These are phyloP conservation scores for Cerceris ruficornis DNA, from an alignment of 2,888 invertebrate species.

Conservation along the genomic window DNA sequence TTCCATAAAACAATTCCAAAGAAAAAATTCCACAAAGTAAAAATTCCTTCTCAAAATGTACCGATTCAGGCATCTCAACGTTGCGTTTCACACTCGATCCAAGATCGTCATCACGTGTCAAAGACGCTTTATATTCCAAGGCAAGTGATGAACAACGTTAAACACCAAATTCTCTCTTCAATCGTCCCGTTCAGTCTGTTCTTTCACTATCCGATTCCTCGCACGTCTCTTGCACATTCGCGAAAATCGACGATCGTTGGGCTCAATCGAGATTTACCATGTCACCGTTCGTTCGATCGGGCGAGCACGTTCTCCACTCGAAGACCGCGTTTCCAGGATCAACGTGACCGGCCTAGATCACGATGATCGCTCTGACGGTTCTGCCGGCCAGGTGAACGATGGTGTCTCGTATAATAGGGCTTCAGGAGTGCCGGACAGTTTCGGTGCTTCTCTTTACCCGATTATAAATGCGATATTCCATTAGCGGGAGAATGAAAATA, in stretches of 20 bases:
- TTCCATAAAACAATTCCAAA: too few relatives aligned
- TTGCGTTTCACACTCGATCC: too few relatives aligned
- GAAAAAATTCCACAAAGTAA: too few relatives aligned
- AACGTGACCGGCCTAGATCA: conserved; percentile 44
- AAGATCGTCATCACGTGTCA: too few relatives aligned
- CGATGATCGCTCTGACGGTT: conserved; percentile 49
- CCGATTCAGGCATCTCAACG: not conserved
- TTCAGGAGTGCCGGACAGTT: conserved; percentile 77
- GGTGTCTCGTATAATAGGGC: conserved; percentile 69
- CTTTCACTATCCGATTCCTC: conserved; percentile 5
- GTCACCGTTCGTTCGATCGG: conserved; percentile 10
- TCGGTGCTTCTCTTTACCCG: conserved; percentile 81
- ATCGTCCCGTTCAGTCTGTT: not conserved
- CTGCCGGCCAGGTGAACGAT: conserved; percentile 36
- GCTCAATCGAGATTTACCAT: conserved; percentile 36
- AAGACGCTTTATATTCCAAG: too few relatives aligned
- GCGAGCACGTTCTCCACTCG: not conserved
- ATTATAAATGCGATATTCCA: conserved; percentile 77
- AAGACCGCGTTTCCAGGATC: conserved; percentile 14
- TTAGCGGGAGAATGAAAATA: conserved; percentile 75
- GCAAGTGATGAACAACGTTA: not conserved
- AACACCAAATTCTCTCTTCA: not conserved
- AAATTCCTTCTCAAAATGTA: not conserved
- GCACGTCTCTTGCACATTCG: conserved; percentile 36
- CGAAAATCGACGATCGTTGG: conserved; percentile 1